Evolutionary conservation across 2,797 vertebrate genomes (phyloP).

Genomic region (Lutjanus campechanus): DNA sequence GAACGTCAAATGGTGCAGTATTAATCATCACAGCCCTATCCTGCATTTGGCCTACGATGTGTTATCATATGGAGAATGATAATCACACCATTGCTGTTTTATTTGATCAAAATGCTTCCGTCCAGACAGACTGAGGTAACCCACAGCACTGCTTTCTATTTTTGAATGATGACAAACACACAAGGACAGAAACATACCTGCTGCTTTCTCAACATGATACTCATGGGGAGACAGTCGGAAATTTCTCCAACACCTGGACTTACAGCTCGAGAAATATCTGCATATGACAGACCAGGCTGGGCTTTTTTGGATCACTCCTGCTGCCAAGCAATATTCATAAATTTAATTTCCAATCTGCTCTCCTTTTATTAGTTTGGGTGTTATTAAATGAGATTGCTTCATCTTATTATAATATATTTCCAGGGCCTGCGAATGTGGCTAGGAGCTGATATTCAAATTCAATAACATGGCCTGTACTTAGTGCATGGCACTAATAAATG

Average conservation of each 20-base stretch:
- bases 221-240: conserved; percentile 42
- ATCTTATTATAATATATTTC: conserved; percentile 99
- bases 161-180: conserved; percentile 31
- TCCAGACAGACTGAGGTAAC: conserved; percentile 1
- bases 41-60: background rate
- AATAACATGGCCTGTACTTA: conserved; percentile 99
- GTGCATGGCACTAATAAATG: conserved; percentile 99
- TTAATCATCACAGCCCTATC: background rate
- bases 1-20: background rate
- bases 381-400: conserved; percentile 99
- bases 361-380: conserved; percentile 99
- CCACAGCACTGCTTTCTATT: conserved; percentile 3
- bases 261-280: conserved; percentile 73
- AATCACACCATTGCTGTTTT: background rate
- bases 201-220: conserved; percentile 35
- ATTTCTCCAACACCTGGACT: conserved; percentile 63
- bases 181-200: conserved; percentile 43
- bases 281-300: conserved; percentile 90
- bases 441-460: conserved; percentile 99
- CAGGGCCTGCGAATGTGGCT: conserved; percentile 92
- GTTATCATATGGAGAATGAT: background rate
- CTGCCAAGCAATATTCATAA: conserved; percentile 99
- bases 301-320: conserved; percentile 92
- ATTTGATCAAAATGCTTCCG: conserved; percentile 11
- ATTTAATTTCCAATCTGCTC: conserved; percentile 99